These are phyloP conservation scores for Cyclophora punctaria DNA, from an alignment of 2,888 invertebrate species.

Conservation along the genomic window DNA sequence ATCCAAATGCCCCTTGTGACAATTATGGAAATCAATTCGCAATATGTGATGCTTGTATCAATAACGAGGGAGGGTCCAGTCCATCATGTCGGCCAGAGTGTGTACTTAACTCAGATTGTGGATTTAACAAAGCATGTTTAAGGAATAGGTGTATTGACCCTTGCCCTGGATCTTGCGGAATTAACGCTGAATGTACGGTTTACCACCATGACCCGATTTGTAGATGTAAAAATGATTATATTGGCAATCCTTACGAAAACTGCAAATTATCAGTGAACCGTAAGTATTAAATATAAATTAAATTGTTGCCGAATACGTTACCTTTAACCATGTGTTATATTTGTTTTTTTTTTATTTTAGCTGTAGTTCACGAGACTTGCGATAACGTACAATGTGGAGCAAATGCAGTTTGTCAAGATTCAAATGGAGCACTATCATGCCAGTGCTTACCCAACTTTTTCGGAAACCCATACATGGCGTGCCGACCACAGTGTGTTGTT, in stretches of 20 bases:
- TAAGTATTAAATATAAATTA: slow-evolving; percentile 43
- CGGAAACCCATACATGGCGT: slow-evolving; percentile 86
- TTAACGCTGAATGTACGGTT: slow-evolving; percentile 81
- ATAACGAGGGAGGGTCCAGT: slow-evolving; percentile 79
- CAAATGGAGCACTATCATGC: slow-evolving; percentile 79
- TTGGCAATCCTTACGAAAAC: slow-evolving; percentile 86
- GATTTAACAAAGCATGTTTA: slow-evolving; percentile 84
- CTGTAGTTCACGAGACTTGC: slow-evolving; percentile 73
- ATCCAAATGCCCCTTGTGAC: slow-evolving; percentile 79
- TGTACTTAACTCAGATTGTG: slow-evolving; percentile 85
- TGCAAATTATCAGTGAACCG: slow-evolving; percentile 76
- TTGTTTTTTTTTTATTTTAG: slow-evolving; percentile 39
- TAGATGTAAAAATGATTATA: slow-evolving; percentile 78
- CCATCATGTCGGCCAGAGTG: slow-evolving; percentile 89
- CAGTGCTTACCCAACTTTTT: slow-evolving; percentile 83
- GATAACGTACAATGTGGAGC: slow-evolving; percentile 82
- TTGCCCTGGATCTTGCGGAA: slow-evolving; percentile 86
- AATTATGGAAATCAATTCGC: slow-evolving; percentile 84
- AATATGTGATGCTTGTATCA: slow-evolving; percentile 85
- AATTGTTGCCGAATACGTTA: background rate
- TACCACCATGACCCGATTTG: slow-evolving; percentile 84
- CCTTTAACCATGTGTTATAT: background rate
- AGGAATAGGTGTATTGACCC: slow-evolving; percentile 84
- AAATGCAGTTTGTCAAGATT: slow-evolving; percentile 81
- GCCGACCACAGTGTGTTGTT: slow-evolving; percentile 86